Evolutionary conservation across 2,113 vertebrate genomes (phyloP).

Genomic region (Mustelus asterias): DNA sequence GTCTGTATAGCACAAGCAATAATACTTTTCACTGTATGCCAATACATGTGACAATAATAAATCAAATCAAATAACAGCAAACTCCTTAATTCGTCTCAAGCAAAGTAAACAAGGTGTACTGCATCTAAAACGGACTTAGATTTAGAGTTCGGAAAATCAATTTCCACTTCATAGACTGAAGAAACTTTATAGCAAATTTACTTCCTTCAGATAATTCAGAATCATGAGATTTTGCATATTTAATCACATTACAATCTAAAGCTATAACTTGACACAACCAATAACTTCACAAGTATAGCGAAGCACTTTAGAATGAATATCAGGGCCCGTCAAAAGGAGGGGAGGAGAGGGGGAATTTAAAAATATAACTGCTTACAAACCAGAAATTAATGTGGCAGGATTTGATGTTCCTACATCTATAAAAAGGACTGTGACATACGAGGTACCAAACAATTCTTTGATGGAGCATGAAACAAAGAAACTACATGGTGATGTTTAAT

Average conservation of each 20-base stretch:
- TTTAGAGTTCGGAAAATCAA: slow-evolving; percentile 3
- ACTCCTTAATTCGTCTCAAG: neutral
- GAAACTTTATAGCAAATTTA: neutral
- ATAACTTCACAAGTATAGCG: neutral
- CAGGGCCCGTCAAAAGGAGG: slow-evolving; percentile 6
- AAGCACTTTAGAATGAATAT: neutral
- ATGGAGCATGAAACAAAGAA: slow-evolving; percentile 87
- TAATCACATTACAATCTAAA: neutral
- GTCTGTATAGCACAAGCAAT: no score
- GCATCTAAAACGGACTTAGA: neutral
- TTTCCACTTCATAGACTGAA: neutral
- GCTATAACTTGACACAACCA: neutral
- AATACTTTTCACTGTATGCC: no score
- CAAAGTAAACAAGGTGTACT: neutral
- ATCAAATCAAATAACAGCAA: neutral
- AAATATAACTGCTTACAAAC: slow-evolving; percentile 34
- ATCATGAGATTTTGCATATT: neutral
- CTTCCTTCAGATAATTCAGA: neutral
- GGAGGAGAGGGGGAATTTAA: slow-evolving; percentile 34
- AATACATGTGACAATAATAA: no score
- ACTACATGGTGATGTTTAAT: slow-evolving; percentile 93
- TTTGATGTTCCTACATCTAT: slow-evolving; percentile 37
- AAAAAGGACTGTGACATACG: slow-evolving; percentile 34
- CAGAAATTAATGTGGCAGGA: slow-evolving; percentile 31
- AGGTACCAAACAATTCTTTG: slow-evolving; percentile 33